A percentile compares a stretch with the other conserved stretches of the same genome.
These are phyloP conservation scores for Dipodomys merriami DNA, from an alignment of 2,113 vertebrate genomes.

Conservation along the genomic window DNA sequence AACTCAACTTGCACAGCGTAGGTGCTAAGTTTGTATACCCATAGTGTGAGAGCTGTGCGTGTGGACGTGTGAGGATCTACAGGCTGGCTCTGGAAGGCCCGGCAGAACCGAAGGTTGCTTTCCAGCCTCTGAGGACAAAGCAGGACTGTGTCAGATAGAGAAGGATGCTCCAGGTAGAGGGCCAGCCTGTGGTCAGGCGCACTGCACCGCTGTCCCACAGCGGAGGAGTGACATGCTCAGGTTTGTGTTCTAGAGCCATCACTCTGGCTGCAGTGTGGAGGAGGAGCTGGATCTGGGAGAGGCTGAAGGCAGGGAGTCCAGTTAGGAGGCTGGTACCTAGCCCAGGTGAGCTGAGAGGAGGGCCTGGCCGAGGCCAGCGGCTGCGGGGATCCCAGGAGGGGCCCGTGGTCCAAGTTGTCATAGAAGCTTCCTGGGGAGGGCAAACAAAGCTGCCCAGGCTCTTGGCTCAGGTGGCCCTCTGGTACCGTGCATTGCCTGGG, in stretches of 20 bases:
- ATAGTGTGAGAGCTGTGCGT: background rate
- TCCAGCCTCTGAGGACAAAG: slow-evolving; percentile 11
- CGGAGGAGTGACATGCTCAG: slow-evolving; percentile 43
- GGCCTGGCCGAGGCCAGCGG: slow-evolving; percentile 15
- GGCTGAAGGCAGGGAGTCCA: slow-evolving; percentile 77
- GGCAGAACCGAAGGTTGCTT: background rate
- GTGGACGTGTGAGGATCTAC: background rate
- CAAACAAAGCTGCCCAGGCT: background rate
- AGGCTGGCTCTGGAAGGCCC: background rate
- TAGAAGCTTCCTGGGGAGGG: background rate
- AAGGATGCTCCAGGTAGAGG: background rate
- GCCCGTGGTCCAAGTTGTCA: background rate
- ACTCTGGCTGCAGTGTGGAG: slow-evolving; percentile 71
- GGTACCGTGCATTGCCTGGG: background rate
- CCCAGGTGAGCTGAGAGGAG: slow-evolving; percentile 70
- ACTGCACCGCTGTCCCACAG: background rate
- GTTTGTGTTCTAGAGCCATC: slow-evolving; percentile 70
- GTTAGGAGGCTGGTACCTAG: slow-evolving; percentile 67
- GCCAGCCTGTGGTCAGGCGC: background rate
- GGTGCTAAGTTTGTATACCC: background rate
- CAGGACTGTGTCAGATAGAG: background rate
- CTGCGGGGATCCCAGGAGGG: slow-evolving; percentile 59
- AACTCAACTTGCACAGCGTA: background rate
- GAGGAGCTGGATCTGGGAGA: slow-evolving; percentile 73
- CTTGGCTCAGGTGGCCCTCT: background rate